Conservation (phyloP, 2,888 invertebrate species). For the Hyposoter didymator region DNA sequence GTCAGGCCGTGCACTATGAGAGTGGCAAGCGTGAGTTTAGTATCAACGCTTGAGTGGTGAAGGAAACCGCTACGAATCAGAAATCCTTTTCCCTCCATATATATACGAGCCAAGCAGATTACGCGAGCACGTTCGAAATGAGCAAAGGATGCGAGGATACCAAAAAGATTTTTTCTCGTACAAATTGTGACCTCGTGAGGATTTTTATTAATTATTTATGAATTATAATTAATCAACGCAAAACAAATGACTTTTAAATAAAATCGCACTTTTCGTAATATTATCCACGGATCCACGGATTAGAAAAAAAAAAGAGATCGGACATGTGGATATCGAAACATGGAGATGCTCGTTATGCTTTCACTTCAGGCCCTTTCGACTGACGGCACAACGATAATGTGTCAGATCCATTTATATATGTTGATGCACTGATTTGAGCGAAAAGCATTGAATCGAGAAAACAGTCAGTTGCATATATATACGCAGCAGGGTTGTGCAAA, state of each 20-base stretch:
- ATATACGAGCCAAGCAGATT: constrained; percentile 39
- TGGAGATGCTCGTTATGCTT: constrained; percentile 53
- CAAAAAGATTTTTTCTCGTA: constrained; percentile 70
- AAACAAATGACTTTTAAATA: not conserved
- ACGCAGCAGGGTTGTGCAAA: constrained; percentile 11
- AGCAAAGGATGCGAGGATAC: constrained; percentile 12
- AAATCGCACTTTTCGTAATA: not conserved
- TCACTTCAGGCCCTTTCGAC: constrained; percentile 35
- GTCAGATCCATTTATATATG: constrained; percentile 11
- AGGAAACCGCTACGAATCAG: not conserved
- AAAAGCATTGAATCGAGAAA: constrained; percentile 51
- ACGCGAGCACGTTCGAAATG: constrained; percentile 7
- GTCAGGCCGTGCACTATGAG: constrained; percentile 35
- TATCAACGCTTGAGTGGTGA: constrained; percentile 31
- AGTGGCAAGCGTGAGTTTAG: constrained; percentile 25
- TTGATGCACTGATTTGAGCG: constrained; percentile 25
- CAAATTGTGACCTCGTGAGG: not conserved
- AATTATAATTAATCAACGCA: not conserved
- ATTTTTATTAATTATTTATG: too few species aligned
- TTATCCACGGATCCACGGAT: too few species aligned
- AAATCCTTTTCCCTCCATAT: constrained; percentile 23
- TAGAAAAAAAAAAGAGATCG: not conserved
- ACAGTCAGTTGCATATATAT: not conserved
- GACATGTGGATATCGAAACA: not conserved
- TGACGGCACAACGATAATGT: constrained; percentile 21